Evolutionary conservation across 2,888 invertebrate species (phyloP), one percentile per base, ranked within the genome.

Genomic region (Boloria euphrosyne): DNA sequence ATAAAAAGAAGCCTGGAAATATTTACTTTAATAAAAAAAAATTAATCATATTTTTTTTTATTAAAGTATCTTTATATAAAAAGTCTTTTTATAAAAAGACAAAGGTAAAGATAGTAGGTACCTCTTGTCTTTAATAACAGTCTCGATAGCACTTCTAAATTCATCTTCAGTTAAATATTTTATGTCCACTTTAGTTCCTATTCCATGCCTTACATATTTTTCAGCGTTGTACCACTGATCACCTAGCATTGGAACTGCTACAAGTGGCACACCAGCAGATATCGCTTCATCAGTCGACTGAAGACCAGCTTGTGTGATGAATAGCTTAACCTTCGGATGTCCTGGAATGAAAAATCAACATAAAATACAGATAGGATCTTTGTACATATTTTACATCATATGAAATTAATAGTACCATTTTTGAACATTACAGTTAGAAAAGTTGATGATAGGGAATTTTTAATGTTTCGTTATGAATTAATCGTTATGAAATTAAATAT

Each of bases 201-300:
- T 80, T n/a, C 78, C 77, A 38, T 77, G 68, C 67, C 71, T 65
- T 0, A 75, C 73, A 65, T 80, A 82, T 71, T 73, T 78, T 71
- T 79, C 81, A 0, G 78, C 81, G 63, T 88, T 89, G 13, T 73
- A 79, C 72, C 79, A 83, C 69, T 90, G 90, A 70, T 92, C 92
- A 0, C 78, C 84, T 16, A 84, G 68, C 73, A 88, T 83, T 3
- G 88, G 88, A 14, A 90, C 73, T 1, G 80, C 87, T 22, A 89
- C 73, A 2, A 90, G 68, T 1, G 89, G 88, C 0, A 87, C 82
- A 43, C 81, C 81, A 5, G 84, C 82, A 44, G 73, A 69, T 17
- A 90, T 82, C 0, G 88, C 80, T 75, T 90, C 89, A 61, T 89
- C 87, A 1, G 86, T 79, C 0, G 89, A 89, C 69, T 89, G 87